phyloP scores from a whole-genome alignment of 2,113 vertebrate species.

The Labeo catla region DNA sequence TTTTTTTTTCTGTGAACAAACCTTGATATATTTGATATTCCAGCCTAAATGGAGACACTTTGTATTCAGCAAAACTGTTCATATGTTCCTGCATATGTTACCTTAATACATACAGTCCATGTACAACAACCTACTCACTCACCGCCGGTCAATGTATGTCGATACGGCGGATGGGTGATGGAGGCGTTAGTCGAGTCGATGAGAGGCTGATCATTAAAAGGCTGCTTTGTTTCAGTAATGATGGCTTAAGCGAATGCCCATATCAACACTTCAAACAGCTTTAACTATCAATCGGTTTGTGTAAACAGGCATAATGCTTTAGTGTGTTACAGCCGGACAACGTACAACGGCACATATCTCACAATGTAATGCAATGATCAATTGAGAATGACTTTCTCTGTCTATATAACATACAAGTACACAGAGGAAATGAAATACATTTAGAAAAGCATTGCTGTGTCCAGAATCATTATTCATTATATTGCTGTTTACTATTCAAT shows the following conservation, averaged over 20 bases:
- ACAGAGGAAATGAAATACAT: neutral
- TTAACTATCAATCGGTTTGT: neutral
- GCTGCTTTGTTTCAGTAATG: slow-evolving; percentile 83
- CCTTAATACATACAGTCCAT: neutral
- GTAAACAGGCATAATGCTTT: neutral
- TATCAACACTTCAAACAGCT: neutral
- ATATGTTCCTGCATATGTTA: slow-evolving; percentile 16
- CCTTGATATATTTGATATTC: neutral
- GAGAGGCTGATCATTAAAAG: slow-evolving; percentile 72
- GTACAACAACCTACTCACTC: neutral
- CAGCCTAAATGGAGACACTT: neutral
- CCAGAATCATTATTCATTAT: too few relatives aligned
- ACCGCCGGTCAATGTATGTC: neutral
- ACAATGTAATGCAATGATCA: neutral
- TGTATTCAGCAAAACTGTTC: too few relatives aligned
- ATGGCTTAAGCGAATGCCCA: slow-evolving; percentile 71
- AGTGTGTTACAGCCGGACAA: neutral
- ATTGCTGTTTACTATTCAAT: too few relatives aligned
- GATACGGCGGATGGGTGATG: neutral
- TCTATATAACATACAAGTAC: neutral
- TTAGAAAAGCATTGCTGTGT: too few relatives aligned
- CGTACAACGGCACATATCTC: neutral
- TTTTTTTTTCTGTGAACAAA: neutral
- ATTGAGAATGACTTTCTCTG: neutral
- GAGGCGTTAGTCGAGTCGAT: slow-evolving; percentile 73